Conservation (phyloP, 2,888 invertebrate species). For the Alloplasta piceator region DNA sequence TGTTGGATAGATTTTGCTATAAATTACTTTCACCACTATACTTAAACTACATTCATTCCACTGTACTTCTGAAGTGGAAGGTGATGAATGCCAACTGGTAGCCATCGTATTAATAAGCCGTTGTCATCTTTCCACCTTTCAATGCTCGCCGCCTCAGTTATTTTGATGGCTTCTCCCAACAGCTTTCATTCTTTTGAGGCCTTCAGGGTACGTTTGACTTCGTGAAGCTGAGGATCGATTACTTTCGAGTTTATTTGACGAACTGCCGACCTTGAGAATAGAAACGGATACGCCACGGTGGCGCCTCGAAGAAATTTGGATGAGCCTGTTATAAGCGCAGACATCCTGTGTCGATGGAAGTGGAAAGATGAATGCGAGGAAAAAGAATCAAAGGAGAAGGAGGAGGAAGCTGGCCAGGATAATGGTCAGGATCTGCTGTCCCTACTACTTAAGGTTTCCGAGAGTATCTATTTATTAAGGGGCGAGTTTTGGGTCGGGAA, state of each 20-base stretch:
- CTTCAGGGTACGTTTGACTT: no score
- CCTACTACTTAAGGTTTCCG: constrained; percentile 59
- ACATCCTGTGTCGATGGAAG: constrained; percentile 48
- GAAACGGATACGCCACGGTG: constrained; percentile 58
- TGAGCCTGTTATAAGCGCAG: constrained; percentile 52
- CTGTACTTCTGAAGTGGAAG: no score
- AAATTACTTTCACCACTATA: no score
- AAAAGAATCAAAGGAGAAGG: constrained; percentile 27
- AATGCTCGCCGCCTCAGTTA: no score
- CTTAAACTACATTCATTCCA: no score
- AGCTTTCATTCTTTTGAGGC: no score
- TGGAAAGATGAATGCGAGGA: constrained; percentile 35
- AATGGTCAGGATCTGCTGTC: constrained; percentile 51
- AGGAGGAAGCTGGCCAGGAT: constrained; percentile 53
- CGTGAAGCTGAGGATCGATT: background rate
- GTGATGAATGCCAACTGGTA: no score
- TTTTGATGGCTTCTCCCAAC: no score
- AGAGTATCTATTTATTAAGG: constrained; percentile 66
- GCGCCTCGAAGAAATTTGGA: constrained; percentile 65
- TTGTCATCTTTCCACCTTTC: no score
- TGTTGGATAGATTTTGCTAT: no score
- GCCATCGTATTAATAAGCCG: no score
- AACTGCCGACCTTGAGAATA: constrained; percentile 34
- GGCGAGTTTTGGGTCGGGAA: constrained; percentile 24
- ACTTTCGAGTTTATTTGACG: constrained; percentile 16